Base-by-base conservation (phyloP, 2,797 vertebrate genomes). In the Oreochromis mossambicus region DNA sequence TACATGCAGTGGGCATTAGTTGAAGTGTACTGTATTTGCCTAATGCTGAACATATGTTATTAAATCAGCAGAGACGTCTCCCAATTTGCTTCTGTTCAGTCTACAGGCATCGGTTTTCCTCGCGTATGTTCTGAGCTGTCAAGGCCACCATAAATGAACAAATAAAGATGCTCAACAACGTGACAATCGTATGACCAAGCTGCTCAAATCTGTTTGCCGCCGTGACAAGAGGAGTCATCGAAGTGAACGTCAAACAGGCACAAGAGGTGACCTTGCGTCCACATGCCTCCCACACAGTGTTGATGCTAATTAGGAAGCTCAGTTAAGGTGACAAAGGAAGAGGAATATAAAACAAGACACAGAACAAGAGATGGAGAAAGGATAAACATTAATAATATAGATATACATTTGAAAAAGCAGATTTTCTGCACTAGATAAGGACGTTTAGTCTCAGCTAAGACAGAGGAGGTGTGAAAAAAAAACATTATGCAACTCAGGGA, bases 401-500 rank as follows among this genome's bases (percentile, higher is more conserved):
- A 7, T n/a, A 63, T 3, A 63, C 2, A 63, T 36, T 63, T 63
- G 56, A 36, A 34, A 26, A 73, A 24, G 46, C n/a, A 54, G 9
- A 52, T 5, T 76, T 84, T 26, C 26, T 50, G 54, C 32, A 6
- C 73, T 13, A 81, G 17, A 73, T 75, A 46, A 50, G 75, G 21
- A 41, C 1, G 2, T 82, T 79, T 24, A 50, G 24, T 77, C 46
- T 80, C 19, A 8, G 14, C 4, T 26, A 41, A 79, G 70, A 85
- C n/a, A 24, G 73, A 5, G n/a, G 70, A 83, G 38, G 86, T 79
- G 87, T 85, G 54, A 78, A 78, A 14, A 83, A 83, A 26, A 78
- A 83, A n/a, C 14, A 83, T 92, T 84, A 87, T 56, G 81, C 56
- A 90, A 92, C 81, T 29, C 75, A 7, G 70, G 73, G 79, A 81